Percentiles rank a stretch among this genome's conserved stretches.
phyloP scores from a whole-genome alignment of 2,113 vertebrate genomes.

The Thryonomys swinderianus region DNA sequence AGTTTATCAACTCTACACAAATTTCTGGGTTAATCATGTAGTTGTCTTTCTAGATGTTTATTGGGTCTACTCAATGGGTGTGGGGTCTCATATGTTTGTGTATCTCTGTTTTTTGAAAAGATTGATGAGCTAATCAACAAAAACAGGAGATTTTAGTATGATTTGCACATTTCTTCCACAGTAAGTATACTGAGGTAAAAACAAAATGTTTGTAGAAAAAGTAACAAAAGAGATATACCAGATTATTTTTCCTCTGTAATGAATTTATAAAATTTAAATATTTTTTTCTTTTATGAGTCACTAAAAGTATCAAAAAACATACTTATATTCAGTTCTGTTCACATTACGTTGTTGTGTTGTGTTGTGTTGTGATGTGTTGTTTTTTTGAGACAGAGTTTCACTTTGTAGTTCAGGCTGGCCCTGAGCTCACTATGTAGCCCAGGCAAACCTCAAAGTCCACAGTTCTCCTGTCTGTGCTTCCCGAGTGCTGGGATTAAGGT shows the following conservation, averaged over 20 bases:
- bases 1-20: not conserved
- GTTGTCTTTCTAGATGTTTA: not conserved
- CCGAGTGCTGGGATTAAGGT: too few relatives aligned
- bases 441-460: too few relatives aligned
- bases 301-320: slow-evolving; percentile 10
- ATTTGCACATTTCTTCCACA: not conserved
- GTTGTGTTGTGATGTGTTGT: too few relatives aligned
- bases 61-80: not conserved
- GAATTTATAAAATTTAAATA: slow-evolving; percentile 48
- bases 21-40: not conserved
- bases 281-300: slow-evolving; percentile 11
- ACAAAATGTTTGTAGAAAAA: slow-evolving; percentile 8
- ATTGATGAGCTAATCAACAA: slow-evolving; percentile 8
- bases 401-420: too few relatives aligned
- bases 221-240: not conserved
- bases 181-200: not conserved
- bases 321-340: not conserved
- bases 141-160: not conserved
- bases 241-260: slow-evolving; percentile 30
- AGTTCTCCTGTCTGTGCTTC: too few relatives aligned
- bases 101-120: slow-evolving; percentile 30
- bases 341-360: too few relatives aligned
- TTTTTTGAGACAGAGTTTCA: too few relatives aligned
- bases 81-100: not conserved
- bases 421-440: too few relatives aligned